Base-by-base conservation (phyloP, 2,888 invertebrate genomes). In the Nowickia ferox region DNA sequence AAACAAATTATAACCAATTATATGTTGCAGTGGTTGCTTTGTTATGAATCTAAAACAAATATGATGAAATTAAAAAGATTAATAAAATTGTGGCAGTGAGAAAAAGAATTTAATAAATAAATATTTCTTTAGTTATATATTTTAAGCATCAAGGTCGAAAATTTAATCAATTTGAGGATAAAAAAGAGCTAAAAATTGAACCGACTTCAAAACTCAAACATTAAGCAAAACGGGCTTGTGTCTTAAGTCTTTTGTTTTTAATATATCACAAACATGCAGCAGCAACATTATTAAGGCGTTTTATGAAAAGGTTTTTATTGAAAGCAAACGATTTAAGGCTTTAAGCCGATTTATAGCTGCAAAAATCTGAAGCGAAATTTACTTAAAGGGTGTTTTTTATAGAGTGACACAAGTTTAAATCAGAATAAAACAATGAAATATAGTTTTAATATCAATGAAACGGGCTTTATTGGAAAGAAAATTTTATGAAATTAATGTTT, bases 1-100 rank as follows among this genome's bases (percentile, higher is more conserved):
- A 55, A 75, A 71, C 77, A 85, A 85, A 85, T 85, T 85, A 82
- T 75, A 69, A 85, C 53, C 77, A 75, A 85, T 82, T 85, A 85
- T 78, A 69, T 78, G 48, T 53, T 69, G 53, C 44, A 81, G 80
- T 77, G 30, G 5, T 30, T 30, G 30, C 80, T 66, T 59, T 82
- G 9, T 82, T 76, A 57, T 19, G 74, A 82, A 85, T 74, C 74
- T 82, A 75, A 85, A 81, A 74, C 68, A 72, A 75, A 74, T 40
- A 78, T 57, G 78, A 82, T 82, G 59, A n/a, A 74, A 82, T 78
- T 68, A 51, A 78, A 75, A 19, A 82, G 85, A 85, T 85, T 74
- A 68, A 59, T 22, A 30, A 42, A 17, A 61, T 8, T 22, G 30
- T 11, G 11, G 38, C 38, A 71, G 42, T 10, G 42, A 42, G 40